Evolutionary conservation across 2,797 vertebrate species (phyloP).

Genomic region (Mallotus villosus): DNA sequence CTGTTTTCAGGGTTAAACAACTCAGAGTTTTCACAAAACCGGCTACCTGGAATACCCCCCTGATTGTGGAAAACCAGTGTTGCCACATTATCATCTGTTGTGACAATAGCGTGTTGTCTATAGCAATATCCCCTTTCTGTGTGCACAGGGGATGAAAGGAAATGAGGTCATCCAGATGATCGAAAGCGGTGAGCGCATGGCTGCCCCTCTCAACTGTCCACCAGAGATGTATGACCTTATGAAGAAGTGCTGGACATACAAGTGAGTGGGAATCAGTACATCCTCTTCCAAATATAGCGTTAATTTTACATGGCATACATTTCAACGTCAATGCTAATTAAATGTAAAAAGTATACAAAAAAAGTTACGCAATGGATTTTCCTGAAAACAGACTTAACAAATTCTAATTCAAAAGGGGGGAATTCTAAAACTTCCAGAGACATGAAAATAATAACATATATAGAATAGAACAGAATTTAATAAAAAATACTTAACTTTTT

Average conservation of each 20-base stretch:
- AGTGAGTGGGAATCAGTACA: constrained; percentile 70
- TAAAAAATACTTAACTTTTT: neutral
- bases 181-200: constrained; percentile 86
- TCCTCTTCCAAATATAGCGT: too few relatives aligned
- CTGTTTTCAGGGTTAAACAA: too few relatives aligned
- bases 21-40: too few relatives aligned
- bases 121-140: neutral
- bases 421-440: too few relatives aligned
- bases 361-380: too few relatives aligned
- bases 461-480: neutral
- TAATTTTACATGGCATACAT: too few relatives aligned
- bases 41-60: too few relatives aligned
- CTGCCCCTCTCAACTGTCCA: constrained; percentile 80
- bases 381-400: too few relatives aligned
- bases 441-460: neutral
- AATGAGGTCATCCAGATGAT: constrained; percentile 92
- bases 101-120: neutral
- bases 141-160: constrained; percentile 91
- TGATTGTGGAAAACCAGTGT: neutral
- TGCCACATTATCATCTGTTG: neutral
- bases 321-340: neutral
- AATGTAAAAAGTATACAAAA: neutral
- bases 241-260: constrained; percentile 92
- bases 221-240: constrained; percentile 88
- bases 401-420: too few relatives aligned